phyloP scores from a whole-genome alignment of 2,888 invertebrate genomes.

The Ypsolopha sequella region DNA sequence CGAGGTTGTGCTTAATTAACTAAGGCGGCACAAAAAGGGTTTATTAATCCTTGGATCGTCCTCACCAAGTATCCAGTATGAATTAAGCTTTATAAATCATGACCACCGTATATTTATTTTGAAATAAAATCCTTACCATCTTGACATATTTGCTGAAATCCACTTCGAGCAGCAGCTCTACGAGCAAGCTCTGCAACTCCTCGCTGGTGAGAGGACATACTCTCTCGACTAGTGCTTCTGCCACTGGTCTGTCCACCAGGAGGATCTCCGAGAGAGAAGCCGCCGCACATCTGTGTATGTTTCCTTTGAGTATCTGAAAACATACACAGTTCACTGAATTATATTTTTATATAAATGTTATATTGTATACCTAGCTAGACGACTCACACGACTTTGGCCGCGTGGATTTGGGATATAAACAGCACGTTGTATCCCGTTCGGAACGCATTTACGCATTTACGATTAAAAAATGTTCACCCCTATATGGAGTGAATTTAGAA shows the following conservation, averaged over 20 bases:
- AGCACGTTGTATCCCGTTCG: too few relatives aligned
- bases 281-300: conserved; percentile 32
- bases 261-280: conserved; percentile 26
- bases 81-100: background rate
- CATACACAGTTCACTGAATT: background rate
- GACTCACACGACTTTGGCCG: background rate
- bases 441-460: too few relatives aligned
- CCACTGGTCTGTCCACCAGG: conserved; percentile 23
- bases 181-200: conserved; percentile 48
- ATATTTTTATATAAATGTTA: too few relatives aligned
- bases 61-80: too few relatives aligned
- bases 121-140: conserved; percentile 42
- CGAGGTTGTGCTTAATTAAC: too few relatives aligned
- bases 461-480: too few relatives aligned
- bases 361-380: too few relatives aligned
- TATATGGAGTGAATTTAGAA: too few relatives aligned
- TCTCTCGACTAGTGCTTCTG: conserved; percentile 34
- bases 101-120: conserved; percentile 1
- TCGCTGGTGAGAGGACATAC: conserved; percentile 48
- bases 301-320: conserved; percentile 42
- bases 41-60: too few relatives aligned
- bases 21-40: too few relatives aligned
- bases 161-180: conserved; percentile 53
- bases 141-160: conserved; percentile 63
- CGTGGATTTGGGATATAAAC: too few relatives aligned